phyloP scores from a whole-genome alignment of 2,888 invertebrate genomes.

The Lathronympha strigana region DNA sequence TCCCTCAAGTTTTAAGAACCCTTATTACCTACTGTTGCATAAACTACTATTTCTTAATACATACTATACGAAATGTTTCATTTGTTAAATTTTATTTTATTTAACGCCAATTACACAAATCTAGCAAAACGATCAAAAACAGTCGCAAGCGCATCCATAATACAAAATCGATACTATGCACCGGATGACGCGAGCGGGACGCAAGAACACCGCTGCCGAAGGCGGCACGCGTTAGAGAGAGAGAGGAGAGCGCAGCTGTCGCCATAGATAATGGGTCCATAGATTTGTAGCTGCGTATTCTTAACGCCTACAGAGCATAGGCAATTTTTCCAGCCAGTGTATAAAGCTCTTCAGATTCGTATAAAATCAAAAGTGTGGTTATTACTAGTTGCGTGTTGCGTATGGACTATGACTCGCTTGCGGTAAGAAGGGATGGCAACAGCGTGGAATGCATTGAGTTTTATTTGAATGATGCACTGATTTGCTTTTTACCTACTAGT shows the following conservation, averaged over 20 bases:
- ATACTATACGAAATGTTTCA: too few species aligned
- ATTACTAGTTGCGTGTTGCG: neutral
- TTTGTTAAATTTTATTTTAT: neutral
- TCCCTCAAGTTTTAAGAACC: too few species aligned
- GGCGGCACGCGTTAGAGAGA: constrained; percentile 56
- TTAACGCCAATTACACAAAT: neutral
- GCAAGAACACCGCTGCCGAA: constrained; percentile 33
- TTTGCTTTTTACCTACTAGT: neutral
- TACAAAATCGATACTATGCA: constrained; percentile 70
- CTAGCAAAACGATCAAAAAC: constrained; percentile 45
- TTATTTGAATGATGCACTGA: neutral
- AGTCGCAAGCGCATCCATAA: constrained; percentile 43
- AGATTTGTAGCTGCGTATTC: constrained; percentile 47
- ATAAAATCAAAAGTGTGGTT: neutral
- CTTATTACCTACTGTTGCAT: too few species aligned
- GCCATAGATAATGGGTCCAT: constrained; percentile 67
- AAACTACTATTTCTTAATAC: too few species aligned
- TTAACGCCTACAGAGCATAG: neutral
- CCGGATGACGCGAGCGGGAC: constrained; percentile 69
- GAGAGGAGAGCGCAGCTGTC: constrained; percentile 75
- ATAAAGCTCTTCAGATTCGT: neutral
- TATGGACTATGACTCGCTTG: neutral
- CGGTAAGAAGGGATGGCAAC: neutral
- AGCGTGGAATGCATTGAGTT: constrained; percentile 4
- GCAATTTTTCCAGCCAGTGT: neutral